These are phyloP conservation scores for Catocala fraxini DNA, from an alignment of 2,888 invertebrate genomes.

Conservation along the genomic window DNA sequence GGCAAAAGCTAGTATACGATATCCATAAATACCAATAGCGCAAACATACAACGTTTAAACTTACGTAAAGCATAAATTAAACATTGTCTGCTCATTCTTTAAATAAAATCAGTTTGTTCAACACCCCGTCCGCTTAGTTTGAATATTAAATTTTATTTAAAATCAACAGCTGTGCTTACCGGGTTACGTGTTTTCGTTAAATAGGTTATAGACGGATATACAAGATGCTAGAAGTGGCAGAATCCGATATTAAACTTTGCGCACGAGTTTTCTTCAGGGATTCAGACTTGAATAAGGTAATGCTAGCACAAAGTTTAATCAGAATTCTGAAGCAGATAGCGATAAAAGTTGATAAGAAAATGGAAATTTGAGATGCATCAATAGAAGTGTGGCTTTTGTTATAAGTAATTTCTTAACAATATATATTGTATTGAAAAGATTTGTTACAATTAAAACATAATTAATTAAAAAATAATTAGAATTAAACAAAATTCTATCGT, in stretches of 20 bases:
- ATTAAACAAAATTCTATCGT: too few relatives aligned
- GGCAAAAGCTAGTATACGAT: too few relatives aligned
- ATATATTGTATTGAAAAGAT: too few relatives aligned
- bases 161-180: neutral
- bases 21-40: too few relatives aligned
- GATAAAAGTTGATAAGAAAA: too few relatives aligned
- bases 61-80: neutral
- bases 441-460: too few relatives aligned
- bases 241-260: constrained; percentile 6
- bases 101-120: constrained; percentile 33
- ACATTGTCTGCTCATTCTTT: constrained; percentile 10
- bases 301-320: neutral
- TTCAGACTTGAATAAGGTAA: neutral
- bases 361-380: too few relatives aligned
- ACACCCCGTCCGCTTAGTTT: constrained; percentile 13
- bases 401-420: too few relatives aligned
- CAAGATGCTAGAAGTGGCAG: neutral
- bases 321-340: too few relatives aligned
- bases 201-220: neutral
- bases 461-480: too few relatives aligned
- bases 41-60: too few relatives aligned
- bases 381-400: too few relatives aligned
- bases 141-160: constrained; percentile 23
- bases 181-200: neutral
- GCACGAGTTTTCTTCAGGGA: neutral